Conservation (phyloP, 37 sponge, comb jelly and placozoan species). For the Spongilla lacustris region DNA sequence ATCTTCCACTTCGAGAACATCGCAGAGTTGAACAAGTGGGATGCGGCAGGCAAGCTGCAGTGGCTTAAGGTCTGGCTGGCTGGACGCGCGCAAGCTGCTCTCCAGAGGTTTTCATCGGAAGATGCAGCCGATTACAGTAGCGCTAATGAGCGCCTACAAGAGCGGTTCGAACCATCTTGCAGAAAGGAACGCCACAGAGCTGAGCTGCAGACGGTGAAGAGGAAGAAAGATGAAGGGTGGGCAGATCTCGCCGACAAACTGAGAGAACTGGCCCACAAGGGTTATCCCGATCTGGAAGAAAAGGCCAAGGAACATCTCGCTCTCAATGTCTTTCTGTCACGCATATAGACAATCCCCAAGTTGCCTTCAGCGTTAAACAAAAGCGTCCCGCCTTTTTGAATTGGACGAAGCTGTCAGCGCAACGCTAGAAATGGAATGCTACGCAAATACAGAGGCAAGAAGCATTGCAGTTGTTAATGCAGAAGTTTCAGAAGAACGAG, state of each 20-base stretch:
- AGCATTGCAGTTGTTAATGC: neutral
- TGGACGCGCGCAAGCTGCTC: constrained; percentile 2
- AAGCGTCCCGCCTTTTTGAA: neutral
- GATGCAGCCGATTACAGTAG: neutral
- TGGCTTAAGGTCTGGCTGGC: constrained; percentile 19
- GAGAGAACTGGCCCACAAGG: neutral
- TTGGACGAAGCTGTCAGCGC: constrained; percentile 10
- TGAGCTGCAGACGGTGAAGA: neutral
- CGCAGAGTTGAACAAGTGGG: constrained; percentile 2
- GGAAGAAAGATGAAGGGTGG: constrained; percentile 7
- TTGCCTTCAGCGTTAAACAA: constrained; percentile 12
- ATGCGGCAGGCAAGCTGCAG: constrained; percentile 7
- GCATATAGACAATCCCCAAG: constrained; percentile 8
- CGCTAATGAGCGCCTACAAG: neutral
- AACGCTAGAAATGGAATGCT: constrained; percentile 15
- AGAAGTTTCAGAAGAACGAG: neutral
- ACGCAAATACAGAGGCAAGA: neutral
- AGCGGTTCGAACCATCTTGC: constrained; percentile 10
- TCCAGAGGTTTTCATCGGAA: constrained; percentile 3
- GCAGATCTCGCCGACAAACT: constrained; percentile 14
- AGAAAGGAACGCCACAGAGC: neutral
- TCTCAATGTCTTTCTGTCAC: neutral
- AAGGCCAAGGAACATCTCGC: constrained; percentile 4
- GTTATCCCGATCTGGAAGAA: constrained; percentile 8
- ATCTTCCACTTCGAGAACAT: constrained; percentile 13